Percentiles rank a stretch among this genome's conserved stretches.
Evolutionary conservation across 2,113 vertebrate genomes (phyloP).

Genomic region (Rallus limicola): DNA sequence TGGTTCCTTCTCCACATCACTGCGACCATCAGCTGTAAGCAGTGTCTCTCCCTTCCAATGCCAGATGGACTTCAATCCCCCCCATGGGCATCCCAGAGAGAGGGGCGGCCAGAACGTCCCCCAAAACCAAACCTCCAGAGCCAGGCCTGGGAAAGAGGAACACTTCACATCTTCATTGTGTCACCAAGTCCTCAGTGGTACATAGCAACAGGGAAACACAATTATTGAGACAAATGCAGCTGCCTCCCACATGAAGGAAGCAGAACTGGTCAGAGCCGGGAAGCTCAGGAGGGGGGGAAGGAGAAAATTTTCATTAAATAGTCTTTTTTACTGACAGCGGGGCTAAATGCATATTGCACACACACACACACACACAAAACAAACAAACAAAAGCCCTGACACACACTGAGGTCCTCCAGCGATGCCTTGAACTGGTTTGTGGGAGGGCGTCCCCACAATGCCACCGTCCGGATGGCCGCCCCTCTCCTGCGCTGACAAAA

Average conservation of each 20-base stretch:
- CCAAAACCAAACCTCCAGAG: not conserved
- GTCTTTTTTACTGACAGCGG: not conserved
- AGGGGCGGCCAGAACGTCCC: not conserved
- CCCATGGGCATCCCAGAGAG: not conserved
- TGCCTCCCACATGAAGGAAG: slow-evolving; percentile 60
- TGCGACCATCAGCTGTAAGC: not conserved
- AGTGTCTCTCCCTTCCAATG: not conserved
- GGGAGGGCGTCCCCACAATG: not conserved
- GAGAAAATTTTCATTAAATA: slow-evolving; percentile 29
- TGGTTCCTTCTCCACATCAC: not conserved
- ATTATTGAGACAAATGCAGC: slow-evolving; percentile 43
- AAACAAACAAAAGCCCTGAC: slow-evolving; percentile 16
- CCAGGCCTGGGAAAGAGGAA: slow-evolving; percentile 26
- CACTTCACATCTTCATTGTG: not conserved
- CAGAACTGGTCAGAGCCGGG: slow-evolving; percentile 39
- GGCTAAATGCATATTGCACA: not conserved
- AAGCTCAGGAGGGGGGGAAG: not conserved
- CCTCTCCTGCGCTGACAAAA: slow-evolving; percentile 26
- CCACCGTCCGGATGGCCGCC: not conserved
- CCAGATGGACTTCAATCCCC: not conserved
- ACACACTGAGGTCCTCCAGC: slow-evolving; percentile 14
- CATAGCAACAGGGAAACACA: slow-evolving; percentile 48
- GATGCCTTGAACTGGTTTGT: not conserved
- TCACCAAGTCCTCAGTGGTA: not conserved
- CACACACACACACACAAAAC: not conserved